Evolutionary conservation across 2,888 invertebrate species (phyloP).

Genomic region (Ptilodon capucinus): DNA sequence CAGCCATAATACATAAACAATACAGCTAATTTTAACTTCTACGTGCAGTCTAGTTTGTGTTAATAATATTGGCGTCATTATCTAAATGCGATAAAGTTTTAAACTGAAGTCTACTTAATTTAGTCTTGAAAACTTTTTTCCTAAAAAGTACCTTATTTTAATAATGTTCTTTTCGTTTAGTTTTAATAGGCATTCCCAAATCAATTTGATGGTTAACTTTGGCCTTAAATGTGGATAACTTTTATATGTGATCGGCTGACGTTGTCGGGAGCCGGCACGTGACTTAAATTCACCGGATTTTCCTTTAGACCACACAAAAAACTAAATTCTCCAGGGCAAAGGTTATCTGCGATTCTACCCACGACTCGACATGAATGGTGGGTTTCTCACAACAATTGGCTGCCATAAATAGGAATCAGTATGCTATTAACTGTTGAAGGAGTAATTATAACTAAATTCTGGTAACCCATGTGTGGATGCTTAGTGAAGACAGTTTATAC

Average conservation of each 20-base stretch:
- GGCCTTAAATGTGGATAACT: conserved; percentile 10
- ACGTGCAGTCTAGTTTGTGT: no score
- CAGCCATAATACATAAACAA: no score
- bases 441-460: no score
- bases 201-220: conserved; percentile 10
- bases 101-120: no score
- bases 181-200: background rate
- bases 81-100: no score
- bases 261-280: conserved; percentile 34
- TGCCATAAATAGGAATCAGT: conserved; percentile 51
- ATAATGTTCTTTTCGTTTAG: background rate
- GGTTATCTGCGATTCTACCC: conserved; percentile 59
- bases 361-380: conserved; percentile 48
- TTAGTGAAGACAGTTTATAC: no score
- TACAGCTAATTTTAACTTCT: no score
- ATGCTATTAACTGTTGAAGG: conserved; percentile 37
- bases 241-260: conserved; percentile 15
- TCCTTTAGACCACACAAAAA: conserved; percentile 45
- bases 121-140: no score
- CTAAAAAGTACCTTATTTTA: background rate
- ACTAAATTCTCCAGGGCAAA: conserved; percentile 46
- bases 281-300: conserved; percentile 46
- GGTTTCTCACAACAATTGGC: conserved; percentile 53
- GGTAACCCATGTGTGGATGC: no score
- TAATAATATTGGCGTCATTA: no score